A percentile compares a stretch with the other conserved stretches of the same genome.
phyloP scores from a whole-genome alignment of 1,140 invertebrate genomes.

The Aphis craccivora region DNA sequence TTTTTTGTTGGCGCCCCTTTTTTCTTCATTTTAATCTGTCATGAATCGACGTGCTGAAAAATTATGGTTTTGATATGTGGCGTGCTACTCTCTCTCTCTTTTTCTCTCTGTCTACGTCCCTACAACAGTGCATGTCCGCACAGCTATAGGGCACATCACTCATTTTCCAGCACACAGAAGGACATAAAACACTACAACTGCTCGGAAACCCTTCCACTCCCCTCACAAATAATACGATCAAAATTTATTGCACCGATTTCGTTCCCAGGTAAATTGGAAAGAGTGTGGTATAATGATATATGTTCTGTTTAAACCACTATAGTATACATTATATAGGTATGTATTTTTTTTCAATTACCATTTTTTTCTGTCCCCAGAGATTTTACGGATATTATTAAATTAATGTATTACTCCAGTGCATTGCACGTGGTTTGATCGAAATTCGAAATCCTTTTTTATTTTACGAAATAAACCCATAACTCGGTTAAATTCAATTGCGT shows the following conservation, averaged over 20 bases:
- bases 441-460: not conserved
- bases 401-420: not conserved
- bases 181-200: not conserved
- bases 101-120: not conserved
- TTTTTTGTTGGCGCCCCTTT: not conserved
- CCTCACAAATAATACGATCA: not conserved
- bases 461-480: not conserved
- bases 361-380: not conserved
- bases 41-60: conserved; percentile 37
- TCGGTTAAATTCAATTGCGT: conserved; percentile 9
- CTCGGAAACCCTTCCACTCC: not conserved
- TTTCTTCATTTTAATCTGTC: not conserved
- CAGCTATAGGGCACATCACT: not conserved
- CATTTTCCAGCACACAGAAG: conserved; percentile 6
- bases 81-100: too few species aligned
- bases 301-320: conserved; percentile 25
- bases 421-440: not conserved
- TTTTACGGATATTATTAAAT: conserved; percentile 31
- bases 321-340: not conserved
- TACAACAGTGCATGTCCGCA: not conserved
- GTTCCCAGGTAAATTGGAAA: conserved; percentile 39
- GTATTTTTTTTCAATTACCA: conserved; percentile 31
- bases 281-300: conserved; percentile 17
- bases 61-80: conserved; percentile 41
- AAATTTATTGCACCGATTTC: conserved; percentile 28